Evolutionary conservation across 2,797 vertebrate species (phyloP).

Genomic region (Bryconaethiops microstoma): DNA sequence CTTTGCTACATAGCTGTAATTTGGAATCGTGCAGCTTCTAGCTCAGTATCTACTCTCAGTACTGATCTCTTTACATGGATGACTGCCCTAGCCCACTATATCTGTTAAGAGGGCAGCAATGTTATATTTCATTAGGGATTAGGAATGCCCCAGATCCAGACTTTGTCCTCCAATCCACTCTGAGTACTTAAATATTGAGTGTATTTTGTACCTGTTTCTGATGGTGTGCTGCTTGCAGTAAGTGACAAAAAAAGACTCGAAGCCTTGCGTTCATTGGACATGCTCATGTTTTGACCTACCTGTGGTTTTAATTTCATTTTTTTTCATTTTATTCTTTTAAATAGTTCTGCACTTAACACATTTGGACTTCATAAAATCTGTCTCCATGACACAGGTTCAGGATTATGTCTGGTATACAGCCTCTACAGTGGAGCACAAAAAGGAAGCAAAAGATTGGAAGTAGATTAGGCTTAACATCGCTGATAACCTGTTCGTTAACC

Average conservation of each 20-base stretch:
- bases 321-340: neutral
- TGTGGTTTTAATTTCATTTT: too few relatives aligned
- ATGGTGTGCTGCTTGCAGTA: neutral
- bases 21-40: constrained; percentile 29
- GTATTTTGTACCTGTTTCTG: neutral
- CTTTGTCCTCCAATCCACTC: neutral
- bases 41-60: constrained; percentile 52
- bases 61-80: constrained; percentile 53
- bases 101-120: constrained; percentile 4
- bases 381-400: too few relatives aligned
- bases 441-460: too few relatives aligned
- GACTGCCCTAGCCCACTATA: constrained; percentile 59
- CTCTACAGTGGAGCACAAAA: too few relatives aligned
- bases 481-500: too few relatives aligned
- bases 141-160: neutral
- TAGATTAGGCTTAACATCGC: too few relatives aligned
- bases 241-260: neutral
- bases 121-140: neutral
- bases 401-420: too few relatives aligned
- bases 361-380: too few relatives aligned
- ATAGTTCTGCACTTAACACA: neutral
- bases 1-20: neutral
- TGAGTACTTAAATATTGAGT: neutral
- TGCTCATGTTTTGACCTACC: too few relatives aligned
- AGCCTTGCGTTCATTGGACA: neutral